A percentile compares a stretch with the other conserved stretches of the same genome.
Conservation (phyloP, 30 jellyfish, hydroid and myxozoan genomes). For the Aurelia coerulea region DNA sequence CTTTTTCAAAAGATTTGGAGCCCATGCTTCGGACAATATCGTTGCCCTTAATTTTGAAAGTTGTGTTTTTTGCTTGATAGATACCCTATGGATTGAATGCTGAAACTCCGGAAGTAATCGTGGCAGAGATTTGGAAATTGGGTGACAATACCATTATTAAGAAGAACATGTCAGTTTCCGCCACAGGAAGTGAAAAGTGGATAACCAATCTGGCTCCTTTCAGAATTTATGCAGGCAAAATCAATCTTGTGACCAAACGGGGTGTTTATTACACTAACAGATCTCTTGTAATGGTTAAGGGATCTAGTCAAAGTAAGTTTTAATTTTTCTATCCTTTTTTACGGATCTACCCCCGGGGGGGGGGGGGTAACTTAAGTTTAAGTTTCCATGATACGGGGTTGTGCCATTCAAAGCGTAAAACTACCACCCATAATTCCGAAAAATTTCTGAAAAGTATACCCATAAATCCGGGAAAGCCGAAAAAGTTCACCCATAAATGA, state of each 20-base stretch:
- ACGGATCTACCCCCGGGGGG: background rate
- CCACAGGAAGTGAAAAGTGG: background rate
- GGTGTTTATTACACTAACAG: slow-evolving; percentile 38
- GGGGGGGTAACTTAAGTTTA: too few species aligned
- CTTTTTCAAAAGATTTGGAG: too few species aligned
- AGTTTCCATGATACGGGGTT: too few species aligned
- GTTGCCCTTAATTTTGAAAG: too few species aligned
- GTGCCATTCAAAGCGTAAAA: too few species aligned
- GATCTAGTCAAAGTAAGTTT: background rate
- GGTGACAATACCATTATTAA: slow-evolving; percentile 16
- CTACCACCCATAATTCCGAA: too few species aligned
- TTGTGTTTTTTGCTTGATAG: background rate
- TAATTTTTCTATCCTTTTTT: background rate
- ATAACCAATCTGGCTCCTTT: background rate
- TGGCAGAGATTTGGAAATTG: background rate
- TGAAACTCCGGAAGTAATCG: slow-evolving; percentile 1
- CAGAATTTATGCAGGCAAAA: slow-evolving; percentile 30
- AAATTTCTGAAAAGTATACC: too few species aligned
- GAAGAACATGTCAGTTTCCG: background rate
- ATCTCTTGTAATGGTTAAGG: slow-evolving; percentile 13
- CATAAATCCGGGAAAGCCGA: too few species aligned
- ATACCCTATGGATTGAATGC: slow-evolving; percentile 8
- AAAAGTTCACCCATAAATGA: too few species aligned
- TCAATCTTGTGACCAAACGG: slow-evolving; percentile 26
- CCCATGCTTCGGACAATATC: too few species aligned